phyloP scores from a whole-genome alignment of 2,888 invertebrate genomes.

The Molorchus minor region DNA sequence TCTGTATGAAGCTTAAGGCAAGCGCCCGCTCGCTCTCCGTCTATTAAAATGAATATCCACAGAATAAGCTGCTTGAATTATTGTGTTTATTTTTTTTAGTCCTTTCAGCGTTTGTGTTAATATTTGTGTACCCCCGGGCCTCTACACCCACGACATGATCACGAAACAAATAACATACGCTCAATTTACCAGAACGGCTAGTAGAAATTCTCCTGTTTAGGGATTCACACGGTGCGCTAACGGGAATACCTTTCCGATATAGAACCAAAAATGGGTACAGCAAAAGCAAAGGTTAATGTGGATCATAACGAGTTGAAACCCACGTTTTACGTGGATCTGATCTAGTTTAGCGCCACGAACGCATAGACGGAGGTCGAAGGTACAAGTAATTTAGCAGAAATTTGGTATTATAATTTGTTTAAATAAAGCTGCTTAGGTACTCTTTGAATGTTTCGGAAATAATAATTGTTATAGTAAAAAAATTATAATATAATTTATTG shows the following conservation, averaged over 20 bases:
- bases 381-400: no score
- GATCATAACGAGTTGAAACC: conserved; percentile 46
- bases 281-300: conserved; percentile 44
- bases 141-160: conserved; percentile 16
- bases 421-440: no score
- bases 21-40: no score
- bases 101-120: conserved; percentile 18
- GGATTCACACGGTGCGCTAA: conserved; percentile 40
- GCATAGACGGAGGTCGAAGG: neutral
- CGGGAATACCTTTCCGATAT: conserved; percentile 36
- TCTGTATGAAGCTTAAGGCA: no score
- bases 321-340: conserved; percentile 50
- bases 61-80: no score
- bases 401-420: no score
- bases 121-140: conserved; percentile 27
- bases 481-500: no score
- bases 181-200: conserved; percentile 37
- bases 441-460: no score
- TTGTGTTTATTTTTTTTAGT: no score
- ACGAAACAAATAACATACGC: conserved; percentile 35
- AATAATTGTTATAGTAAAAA: no score
- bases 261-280: conserved; percentile 47
- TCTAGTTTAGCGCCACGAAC: conserved; percentile 38
- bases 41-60: no score
- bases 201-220: conserved; percentile 34